Base-by-base conservation (phyloP, 1,140 invertebrate genomes). In the Drosophila kikkawai region DNA sequence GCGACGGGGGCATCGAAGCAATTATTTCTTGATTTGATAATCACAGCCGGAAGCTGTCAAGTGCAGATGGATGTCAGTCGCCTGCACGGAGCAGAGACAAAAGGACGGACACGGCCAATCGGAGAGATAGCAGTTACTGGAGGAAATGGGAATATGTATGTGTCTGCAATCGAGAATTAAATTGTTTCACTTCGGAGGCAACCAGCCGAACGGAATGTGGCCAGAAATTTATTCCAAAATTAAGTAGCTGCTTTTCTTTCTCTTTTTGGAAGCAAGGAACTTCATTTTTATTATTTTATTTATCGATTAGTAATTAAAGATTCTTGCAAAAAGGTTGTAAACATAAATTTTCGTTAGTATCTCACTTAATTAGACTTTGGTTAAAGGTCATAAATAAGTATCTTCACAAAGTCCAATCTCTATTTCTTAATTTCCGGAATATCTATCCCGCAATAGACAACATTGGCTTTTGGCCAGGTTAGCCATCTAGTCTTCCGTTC, bases 11-110 rank as follows among this genome's bases (percentile, higher is more conserved):
- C 70, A 68, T 42, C 53, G 67, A 51, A 29, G 55, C 75, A 77
- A 77, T 77, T 77, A 77, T 77, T 77, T 45, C 65, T 61, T 69
- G 75, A 77, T 78, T 77, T 69, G 45, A 73, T 60, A 77, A 77
- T 77, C 74, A 69, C 74, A 69, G 64, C 37, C 74, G 65, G 50
- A 45, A 69, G 75, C 74, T 77, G 74, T 69, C 74, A 69, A 13
- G 32, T 44, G 34, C 75, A 77, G 74, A 69, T 60, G 56, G 39
- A 61, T 69, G 48, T 60, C 47, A 48, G 41, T 42, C 22, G 57
- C 26, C 44, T 8, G 34, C 36, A 19, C n/a, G 44, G 12, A 22
- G 22, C 17, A 37, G 12, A 73, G 39, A 36, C 56, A 37, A 51
- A n/a, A 32, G 57, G 37, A 32, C 42, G 45, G 34, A 34, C 32